These are phyloP conservation scores for Laticauda colubrina DNA, from an alignment of 2,113 vertebrate genomes.

Conservation along the genomic window DNA sequence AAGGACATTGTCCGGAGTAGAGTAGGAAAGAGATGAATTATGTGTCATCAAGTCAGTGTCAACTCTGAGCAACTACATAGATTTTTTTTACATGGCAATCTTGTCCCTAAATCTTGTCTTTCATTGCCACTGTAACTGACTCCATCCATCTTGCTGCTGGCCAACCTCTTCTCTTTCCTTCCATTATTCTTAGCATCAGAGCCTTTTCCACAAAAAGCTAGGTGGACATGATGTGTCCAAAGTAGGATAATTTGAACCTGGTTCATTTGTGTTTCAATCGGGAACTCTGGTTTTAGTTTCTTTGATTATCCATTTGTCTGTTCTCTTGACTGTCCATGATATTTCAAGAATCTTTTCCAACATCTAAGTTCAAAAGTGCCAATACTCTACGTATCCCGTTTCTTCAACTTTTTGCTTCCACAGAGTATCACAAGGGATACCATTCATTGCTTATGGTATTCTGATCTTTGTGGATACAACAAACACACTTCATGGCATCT, in stretches of 20 bases:
- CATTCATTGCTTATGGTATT: background rate
- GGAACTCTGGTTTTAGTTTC: background rate
- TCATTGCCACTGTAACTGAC: background rate
- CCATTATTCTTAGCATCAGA: background rate
- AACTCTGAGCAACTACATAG: background rate
- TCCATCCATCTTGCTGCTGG: background rate
- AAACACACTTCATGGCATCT: background rate
- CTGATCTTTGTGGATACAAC: background rate
- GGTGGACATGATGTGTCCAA: background rate
- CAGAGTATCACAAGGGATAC: background rate
- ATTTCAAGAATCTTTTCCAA: background rate
- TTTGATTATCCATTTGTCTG: background rate
- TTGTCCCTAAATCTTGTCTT: background rate
- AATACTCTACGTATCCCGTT: background rate
- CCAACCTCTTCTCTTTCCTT: background rate
- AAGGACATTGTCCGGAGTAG: too few relatives aligned
- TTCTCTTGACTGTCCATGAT: background rate
- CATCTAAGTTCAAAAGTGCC: background rate
- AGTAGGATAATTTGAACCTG: background rate
- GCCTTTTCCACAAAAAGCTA: background rate
- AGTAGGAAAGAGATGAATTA: background rate
- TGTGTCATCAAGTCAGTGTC: background rate
- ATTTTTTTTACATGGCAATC: background rate
- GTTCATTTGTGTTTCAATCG: background rate
- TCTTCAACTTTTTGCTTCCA: background rate